These are phyloP conservation scores for Engystomops pustulosus DNA, from an alignment of 2,113 vertebrate genomes.

Conservation along the genomic window DNA sequence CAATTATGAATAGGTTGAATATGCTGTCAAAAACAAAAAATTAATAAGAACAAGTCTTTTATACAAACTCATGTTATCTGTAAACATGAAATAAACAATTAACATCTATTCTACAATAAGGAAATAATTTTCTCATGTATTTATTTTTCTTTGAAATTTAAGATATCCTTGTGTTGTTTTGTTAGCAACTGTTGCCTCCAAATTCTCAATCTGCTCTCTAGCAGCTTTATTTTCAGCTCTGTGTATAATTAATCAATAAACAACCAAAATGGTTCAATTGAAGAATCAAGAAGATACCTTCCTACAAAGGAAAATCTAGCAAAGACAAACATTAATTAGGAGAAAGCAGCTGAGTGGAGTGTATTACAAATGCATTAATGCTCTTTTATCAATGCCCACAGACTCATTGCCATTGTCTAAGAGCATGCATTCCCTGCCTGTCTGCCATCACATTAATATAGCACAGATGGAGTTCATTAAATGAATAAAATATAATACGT, in stretches of 20 bases:
- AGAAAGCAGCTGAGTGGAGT: conserved; percentile 25
- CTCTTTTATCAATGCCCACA: conserved; percentile 34
- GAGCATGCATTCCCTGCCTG: conserved; percentile 18
- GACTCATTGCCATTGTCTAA: conserved; percentile 30
- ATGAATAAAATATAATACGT: conserved; percentile 29
- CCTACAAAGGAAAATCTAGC: not conserved
- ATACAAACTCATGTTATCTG: not conserved
- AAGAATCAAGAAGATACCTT: conserved; percentile 28
- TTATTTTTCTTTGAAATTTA: not conserved
- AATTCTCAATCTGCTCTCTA: conserved; percentile 8
- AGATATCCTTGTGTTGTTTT: conserved; percentile 13
- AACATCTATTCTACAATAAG: not conserved
- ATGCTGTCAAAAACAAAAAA: not conserved
- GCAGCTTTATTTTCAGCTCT: not conserved
- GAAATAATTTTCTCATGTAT: not conserved
- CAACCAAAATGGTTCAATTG: conserved; percentile 23
- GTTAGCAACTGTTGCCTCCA: not conserved
- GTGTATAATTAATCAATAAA: conserved; percentile 43
- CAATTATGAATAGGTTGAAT: not conserved
- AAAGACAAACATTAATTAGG: conserved; percentile 41
- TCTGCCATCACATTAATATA: conserved; percentile 34
- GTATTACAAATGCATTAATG: conserved; percentile 41
- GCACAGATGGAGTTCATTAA: conserved; percentile 45
- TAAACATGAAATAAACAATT: conserved; percentile 6
- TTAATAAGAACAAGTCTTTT: not conserved